A percentile compares a stretch with the other conserved stretches of the same genome.
These are phyloP conservation scores for Ditula angustiorana DNA, from an alignment of 2,888 invertebrate species.

Conservation along the genomic window DNA sequence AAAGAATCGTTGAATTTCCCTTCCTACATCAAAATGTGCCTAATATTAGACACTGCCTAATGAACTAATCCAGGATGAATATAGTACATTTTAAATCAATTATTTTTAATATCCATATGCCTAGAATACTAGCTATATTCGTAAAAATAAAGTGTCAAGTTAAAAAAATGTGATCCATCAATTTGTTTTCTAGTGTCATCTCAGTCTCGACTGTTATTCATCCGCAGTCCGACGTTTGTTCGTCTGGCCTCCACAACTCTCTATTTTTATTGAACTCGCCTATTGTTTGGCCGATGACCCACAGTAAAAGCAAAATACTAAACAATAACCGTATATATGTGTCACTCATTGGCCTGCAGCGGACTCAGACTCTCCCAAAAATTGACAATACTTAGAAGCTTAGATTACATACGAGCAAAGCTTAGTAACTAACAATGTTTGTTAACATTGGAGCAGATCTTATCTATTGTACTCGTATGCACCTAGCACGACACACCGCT, in stretches of 20 bases:
- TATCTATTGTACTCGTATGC: too few relatives aligned
- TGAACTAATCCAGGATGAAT: too few relatives aligned
- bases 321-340: slow-evolving; percentile 11
- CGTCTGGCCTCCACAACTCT: slow-evolving; percentile 27
- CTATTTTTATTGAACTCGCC: slow-evolving; percentile 29
- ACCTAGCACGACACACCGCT: too few relatives aligned
- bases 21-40: too few relatives aligned
- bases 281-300: slow-evolving; percentile 24
- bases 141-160: not conserved
- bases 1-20: too few relatives aligned
- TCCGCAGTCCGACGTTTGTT: not conserved
- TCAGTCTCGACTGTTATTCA: not conserved
- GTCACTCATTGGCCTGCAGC: not conserved
- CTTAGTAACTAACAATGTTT: too few relatives aligned
- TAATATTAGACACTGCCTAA: too few relatives aligned
- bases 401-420: too few relatives aligned
- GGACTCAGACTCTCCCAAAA: not conserved
- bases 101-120: too few relatives aligned
- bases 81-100: too few relatives aligned
- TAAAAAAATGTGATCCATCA: slow-evolving; percentile 28
- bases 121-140: not conserved
- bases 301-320: slow-evolving; percentile 2
- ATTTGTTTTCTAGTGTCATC: slow-evolving; percentile 11
- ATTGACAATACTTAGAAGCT: not conserved
- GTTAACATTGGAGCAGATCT: too few relatives aligned